Evolutionary conservation across 2,797 vertebrate genomes (phyloP).

Genomic region (Pseudochromis fuscus): DNA sequence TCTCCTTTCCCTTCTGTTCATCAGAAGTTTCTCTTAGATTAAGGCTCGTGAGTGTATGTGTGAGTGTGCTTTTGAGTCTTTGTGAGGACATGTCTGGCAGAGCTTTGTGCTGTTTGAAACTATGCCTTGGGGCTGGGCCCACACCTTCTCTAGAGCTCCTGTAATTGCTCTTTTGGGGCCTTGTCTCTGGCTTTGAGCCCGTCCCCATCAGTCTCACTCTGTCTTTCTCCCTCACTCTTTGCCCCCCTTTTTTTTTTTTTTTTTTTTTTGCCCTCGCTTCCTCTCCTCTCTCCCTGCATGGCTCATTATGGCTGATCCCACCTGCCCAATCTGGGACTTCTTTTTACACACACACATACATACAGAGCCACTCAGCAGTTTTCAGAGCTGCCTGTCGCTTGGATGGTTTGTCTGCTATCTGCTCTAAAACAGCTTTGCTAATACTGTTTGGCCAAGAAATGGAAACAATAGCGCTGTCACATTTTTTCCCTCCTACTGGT

Average conservation of each 20-base stretch:
- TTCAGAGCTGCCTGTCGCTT: constrained; percentile 73
- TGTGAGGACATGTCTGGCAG: constrained; percentile 57
- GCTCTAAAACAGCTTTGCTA: constrained; percentile 81
- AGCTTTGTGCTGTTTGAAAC: constrained; percentile 69
- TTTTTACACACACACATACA: constrained; percentile 33
- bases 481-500: constrained; percentile 61
- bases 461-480: constrained; percentile 77
- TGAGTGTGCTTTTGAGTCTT: constrained; percentile 19
- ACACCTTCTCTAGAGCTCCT: constrained; percentile 75
- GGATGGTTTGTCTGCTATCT: constrained; percentile 77
- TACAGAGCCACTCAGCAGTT: constrained; percentile 71
- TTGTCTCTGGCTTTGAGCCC: constrained; percentile 71
- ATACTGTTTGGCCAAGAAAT: constrained; percentile 73
- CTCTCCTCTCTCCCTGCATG: constrained; percentile 62
- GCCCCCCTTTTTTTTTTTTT: constrained; percentile 45
- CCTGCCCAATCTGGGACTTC: constrained; percentile 75
- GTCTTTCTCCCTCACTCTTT: constrained; percentile 55
- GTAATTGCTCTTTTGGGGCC: constrained; percentile 84
- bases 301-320: constrained; percentile 81
- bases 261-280: constrained; percentile 39
- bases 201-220: constrained; percentile 71
- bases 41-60: constrained; percentile 13
- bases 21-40: constrained; percentile 32
- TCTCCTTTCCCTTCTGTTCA: constrained; percentile 15
- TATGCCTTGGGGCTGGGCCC: constrained; percentile 71